Base-by-base conservation (phyloP, 2,797 vertebrate species). In the Danionella dracula region DNA sequence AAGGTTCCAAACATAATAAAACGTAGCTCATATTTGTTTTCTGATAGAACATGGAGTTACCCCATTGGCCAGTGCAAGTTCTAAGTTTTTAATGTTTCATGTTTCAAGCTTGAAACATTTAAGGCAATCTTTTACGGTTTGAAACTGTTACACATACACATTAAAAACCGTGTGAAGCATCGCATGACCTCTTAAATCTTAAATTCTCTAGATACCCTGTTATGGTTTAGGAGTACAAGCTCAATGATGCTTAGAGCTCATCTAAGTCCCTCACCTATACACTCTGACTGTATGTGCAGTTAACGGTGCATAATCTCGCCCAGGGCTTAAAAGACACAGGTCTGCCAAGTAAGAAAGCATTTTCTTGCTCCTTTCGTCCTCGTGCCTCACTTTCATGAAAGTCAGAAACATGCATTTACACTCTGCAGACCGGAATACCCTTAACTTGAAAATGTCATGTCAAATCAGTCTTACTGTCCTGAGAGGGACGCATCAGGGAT, bases 371-470 rank as follows among this genome's bases (percentile, higher is more conserved):
- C 7, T 19, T 17, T 49, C 11, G 10, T 13, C 19, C 42, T 34
- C n/a, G 12, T 46, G 19, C 15, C 17, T n/a, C 32, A 12, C n/a
- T 48, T 60, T 37, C n/a, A 12, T 11, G 1, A 44, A 59, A 59
- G 56, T 21, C 40, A 54, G 46, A 45, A 35, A 48, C 54, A 48
- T 1, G 13, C 46, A 45, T 59, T 58, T 63, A 59, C 46, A 16
- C 42, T 15, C 27, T 54, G 1, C 40, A 40, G 32, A 34, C 55
- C 11, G 42, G 41, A 23, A 60, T 66, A 27, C 55, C 46, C 45
- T 32, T 77, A 78, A 80, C 81, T 78, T 9, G 9, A 10, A 68
- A 76, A 65, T 84, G 80, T 84, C 83, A 78, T 69, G 75, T 80
- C 75, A 73, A 74, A 82, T 83, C 75, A 72, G 71, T 78, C 73